A percentile compares a stretch with the other conserved stretches of the same genome.
These are phyloP conservation scores for Globicephala melas DNA, from an alignment of 2,113 vertebrate species.

Conservation along the genomic window DNA sequence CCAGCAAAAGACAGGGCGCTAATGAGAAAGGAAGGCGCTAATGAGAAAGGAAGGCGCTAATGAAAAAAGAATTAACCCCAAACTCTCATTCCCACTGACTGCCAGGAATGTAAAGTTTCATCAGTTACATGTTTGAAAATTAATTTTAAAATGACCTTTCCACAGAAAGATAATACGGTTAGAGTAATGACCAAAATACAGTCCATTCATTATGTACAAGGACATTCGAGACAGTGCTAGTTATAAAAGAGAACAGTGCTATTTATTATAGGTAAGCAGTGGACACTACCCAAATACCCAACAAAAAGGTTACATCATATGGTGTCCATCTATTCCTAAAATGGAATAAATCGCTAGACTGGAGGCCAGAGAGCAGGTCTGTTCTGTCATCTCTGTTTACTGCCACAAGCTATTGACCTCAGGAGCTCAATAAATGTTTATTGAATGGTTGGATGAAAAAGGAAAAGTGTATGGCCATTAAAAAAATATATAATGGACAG, in stretches of 20 bases:
- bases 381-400: neutral
- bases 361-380: neutral
- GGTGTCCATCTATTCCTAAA: neutral
- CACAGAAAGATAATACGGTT: slow-evolving; percentile 25
- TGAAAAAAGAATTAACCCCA: slow-evolving; percentile 53
- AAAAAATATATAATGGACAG: neutral
- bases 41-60: slow-evolving; percentile 54
- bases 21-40: slow-evolving; percentile 52
- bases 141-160: slow-evolving; percentile 55
- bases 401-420: neutral
- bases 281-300: neutral
- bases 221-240: neutral
- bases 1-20: neutral
- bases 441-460: neutral
- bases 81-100: neutral
- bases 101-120: slow-evolving; percentile 36
- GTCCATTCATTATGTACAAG: slow-evolving; percentile 5
- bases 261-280: neutral
- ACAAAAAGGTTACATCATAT: neutral
- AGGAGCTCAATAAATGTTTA: neutral
- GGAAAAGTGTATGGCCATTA: neutral
- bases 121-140: slow-evolving; percentile 39
- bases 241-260: neutral
- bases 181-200: slow-evolving; percentile 8
- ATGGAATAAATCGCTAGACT: neutral